phyloP scores from a whole-genome alignment of 1,140 invertebrate species.

The Calosoma granatense region DNA sequence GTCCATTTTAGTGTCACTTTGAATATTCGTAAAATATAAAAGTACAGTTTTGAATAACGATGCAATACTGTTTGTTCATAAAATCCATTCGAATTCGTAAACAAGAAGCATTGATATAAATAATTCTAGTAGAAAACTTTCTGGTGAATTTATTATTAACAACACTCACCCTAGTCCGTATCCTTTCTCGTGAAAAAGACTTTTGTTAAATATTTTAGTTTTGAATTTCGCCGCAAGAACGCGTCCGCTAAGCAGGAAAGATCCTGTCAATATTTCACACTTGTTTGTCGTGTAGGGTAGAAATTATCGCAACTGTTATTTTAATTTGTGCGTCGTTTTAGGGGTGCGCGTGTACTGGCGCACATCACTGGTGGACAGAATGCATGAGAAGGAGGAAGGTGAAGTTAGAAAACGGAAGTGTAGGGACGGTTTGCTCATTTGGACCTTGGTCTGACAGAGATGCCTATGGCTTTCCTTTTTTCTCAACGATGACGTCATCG shows the following conservation, averaged over 20 bases:
- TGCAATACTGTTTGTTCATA: background rate
- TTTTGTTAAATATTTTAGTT: background rate
- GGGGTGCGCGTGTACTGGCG: background rate
- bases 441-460: background rate
- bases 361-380: background rate
- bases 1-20: no score
- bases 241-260: background rate
- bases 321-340: conserved; percentile 1
- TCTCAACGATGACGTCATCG: background rate
- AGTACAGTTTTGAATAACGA: no score
- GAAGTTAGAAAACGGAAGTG: background rate
- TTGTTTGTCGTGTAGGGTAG: background rate
- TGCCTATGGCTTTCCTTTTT: background rate
- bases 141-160: background rate
- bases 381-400: background rate
- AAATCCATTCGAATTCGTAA: background rate
- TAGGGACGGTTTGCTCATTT: background rate
- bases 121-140: background rate
- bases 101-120: background rate
- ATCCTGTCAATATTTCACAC: background rate
- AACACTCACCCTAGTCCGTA: no score
- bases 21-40: no score
- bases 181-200: no score
- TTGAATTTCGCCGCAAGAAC: background rate
- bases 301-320: conserved; percentile 5